phyloP scores from a whole-genome alignment of 2,797 vertebrate genomes.

The Semaprochilodus insignis region DNA sequence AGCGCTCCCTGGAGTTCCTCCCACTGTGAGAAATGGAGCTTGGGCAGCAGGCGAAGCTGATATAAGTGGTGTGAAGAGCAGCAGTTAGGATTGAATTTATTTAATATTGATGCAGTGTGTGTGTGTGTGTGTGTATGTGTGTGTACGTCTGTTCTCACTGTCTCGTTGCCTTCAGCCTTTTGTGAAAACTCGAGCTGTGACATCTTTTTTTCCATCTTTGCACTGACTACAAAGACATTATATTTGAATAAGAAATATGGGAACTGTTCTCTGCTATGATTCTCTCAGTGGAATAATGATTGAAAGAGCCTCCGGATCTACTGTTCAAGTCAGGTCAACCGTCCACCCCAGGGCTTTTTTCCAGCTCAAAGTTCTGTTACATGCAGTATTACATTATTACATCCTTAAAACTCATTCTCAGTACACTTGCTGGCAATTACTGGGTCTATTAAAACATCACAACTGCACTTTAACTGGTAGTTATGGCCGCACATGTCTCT shows the following conservation, averaged over 20 bases:
- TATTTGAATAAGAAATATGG: neutral
- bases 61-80: slow-evolving; percentile 42
- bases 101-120: slow-evolving; percentile 32
- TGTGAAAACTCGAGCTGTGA: slow-evolving; percentile 21
- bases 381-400: neutral
- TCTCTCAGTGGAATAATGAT: neutral
- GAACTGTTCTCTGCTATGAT: neutral
- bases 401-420: neutral
- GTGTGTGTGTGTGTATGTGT: neutral
- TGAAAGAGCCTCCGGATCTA: neutral
- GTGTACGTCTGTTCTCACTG: neutral
- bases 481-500: slow-evolving; percentile 4
- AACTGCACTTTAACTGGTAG: slow-evolving; percentile 4
- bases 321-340: neutral
- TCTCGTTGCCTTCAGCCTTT: neutral
- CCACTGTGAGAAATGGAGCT: slow-evolving; percentile 7
- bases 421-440: neutral
- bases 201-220: neutral
- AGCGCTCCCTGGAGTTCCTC: slow-evolving; percentile 1
- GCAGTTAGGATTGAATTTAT: slow-evolving; percentile 61
- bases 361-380: neutral
- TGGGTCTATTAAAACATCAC: neutral
- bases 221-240: neutral
- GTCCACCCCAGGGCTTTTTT: neutral
- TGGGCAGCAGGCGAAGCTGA: slow-evolving; percentile 20